Evolutionary conservation across 2,888 invertebrate species (phyloP), one percentile per base, ranked within the genome.

Genomic region (Drosophila greeni): DNA sequence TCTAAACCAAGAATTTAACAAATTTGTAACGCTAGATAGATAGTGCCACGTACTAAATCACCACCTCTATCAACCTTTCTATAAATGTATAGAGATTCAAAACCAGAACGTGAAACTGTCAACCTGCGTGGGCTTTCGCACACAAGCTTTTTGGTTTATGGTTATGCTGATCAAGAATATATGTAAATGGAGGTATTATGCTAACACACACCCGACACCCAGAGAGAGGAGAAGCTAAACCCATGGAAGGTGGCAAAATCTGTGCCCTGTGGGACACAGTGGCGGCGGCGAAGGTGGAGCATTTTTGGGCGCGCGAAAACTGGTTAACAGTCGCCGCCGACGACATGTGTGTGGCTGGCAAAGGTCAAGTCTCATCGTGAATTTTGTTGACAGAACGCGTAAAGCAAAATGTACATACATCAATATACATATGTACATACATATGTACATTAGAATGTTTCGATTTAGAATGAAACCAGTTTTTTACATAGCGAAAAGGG

Each of bases 361-460:
- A 81, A 78, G 77, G 84, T 78, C 84, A 81, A 84, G 70, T 66
- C 65, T 5, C 45, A 31, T 26, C 42, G 61, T 58, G 62, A 66
- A 72, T 60, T 60, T 60, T 73, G 71, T 72, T 72, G 56, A 66
- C 60, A 80, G 60, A 66, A 57, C 20, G 60, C 57, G 66, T 61
- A 69, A 51, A 69, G 66, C 75, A 75, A 65, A 69, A 67, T 23
- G 29, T 29, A 29, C 7, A 49, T 12, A 39, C 40, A 42, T 31
- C 29, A 29, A 14, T 18, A 45, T 18, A 29, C 14, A 43, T n/a
- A 42, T 5, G 14, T 31, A 36, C 18, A 23, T 29, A 26, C 9
- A 9, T 26, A 26, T 9, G 9, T 29, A 29, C 9, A 9, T 23
- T 3, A 3, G 23, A 56, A 23, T 37, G 14, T 6, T 11, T 16